Conservation (phyloP, 2,888 invertebrate species). For the Carabus problematicus region DNA sequence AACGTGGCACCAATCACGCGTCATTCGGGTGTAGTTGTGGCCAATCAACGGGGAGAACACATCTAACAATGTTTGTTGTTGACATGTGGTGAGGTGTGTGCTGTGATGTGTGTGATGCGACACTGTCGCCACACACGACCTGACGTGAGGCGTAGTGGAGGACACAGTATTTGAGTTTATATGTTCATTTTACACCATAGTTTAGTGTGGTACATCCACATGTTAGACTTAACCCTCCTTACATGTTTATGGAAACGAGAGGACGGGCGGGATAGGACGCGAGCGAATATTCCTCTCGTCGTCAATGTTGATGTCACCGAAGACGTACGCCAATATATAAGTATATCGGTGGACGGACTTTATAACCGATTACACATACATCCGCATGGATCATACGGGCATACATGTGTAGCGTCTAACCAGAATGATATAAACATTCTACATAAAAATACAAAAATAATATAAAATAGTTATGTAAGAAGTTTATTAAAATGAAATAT, state of each 20-base stretch:
- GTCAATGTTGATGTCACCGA: not conserved
- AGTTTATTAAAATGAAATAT: no score
- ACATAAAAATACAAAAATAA: no score
- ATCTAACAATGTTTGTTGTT: no score
- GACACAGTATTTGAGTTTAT: slow-evolving; percentile 52
- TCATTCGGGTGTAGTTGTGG: no score
- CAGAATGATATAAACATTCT: no score
- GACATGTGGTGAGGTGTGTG: not conserved
- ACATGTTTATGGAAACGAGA: slow-evolving; percentile 40
- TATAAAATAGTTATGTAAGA: no score
- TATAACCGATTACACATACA: slow-evolving; percentile 11
- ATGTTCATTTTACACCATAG: slow-evolving; percentile 60
- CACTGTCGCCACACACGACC: slow-evolving; percentile 7
- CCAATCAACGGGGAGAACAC: no score
- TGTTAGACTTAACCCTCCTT: slow-evolving; percentile 31
- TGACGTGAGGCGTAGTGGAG: not conserved
- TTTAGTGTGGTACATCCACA: slow-evolving; percentile 50
- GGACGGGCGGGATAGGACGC: slow-evolving; percentile 25
- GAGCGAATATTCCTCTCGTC: slow-evolving; percentile 15
- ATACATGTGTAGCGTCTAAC: no score
- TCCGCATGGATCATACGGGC: not conserved
- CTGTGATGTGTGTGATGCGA: slow-evolving; percentile 1
- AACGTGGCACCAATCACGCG: no score
- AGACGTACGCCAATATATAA: slow-evolving; percentile 25
- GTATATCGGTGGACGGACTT: not conserved